Evolutionary conservation across 2,113 vertebrate genomes (phyloP).

Genomic region (Sebastes fasciatus): DNA sequence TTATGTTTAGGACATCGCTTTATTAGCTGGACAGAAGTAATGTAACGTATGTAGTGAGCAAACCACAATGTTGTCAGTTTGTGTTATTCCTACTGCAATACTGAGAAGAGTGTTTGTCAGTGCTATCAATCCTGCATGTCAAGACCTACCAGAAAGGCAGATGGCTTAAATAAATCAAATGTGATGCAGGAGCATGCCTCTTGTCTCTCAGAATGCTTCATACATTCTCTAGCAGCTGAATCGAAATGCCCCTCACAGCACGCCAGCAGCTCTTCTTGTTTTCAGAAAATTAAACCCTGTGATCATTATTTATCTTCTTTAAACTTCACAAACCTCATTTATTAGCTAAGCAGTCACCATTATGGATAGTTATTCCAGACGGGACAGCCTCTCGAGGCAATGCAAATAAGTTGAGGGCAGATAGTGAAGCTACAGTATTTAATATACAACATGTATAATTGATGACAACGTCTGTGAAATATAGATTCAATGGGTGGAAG

Average conservation of each 20-base stretch:
- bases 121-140: constrained; percentile 16
- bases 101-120: constrained; percentile 5
- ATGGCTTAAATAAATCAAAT: constrained; percentile 44
- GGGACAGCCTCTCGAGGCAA: constrained; percentile 59
- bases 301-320: constrained; percentile 45
- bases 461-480: constrained; percentile 57
- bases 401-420: constrained; percentile 67
- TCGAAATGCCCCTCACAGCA: constrained; percentile 26
- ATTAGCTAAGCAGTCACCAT: constrained; percentile 46
- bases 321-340: constrained; percentile 47
- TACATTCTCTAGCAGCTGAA: constrained; percentile 18
- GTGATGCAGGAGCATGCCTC: constrained; percentile 33
- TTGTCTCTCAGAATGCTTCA: constrained; percentile 25
- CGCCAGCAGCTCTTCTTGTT: constrained; percentile 9
- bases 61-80: constrained; percentile 9
- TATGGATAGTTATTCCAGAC: constrained; percentile 56
- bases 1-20: constrained; percentile 6
- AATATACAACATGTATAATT: constrained; percentile 79
- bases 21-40: not conserved
- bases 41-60: not conserved
- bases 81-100: not conserved
- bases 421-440: constrained; percentile 62
- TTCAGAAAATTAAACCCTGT: constrained; percentile 47
- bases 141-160: constrained; percentile 14
- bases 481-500: constrained; percentile 30